phyloP scores from a whole-genome alignment of 2,113 vertebrate genomes.

The Pituophis catenifer region DNA sequence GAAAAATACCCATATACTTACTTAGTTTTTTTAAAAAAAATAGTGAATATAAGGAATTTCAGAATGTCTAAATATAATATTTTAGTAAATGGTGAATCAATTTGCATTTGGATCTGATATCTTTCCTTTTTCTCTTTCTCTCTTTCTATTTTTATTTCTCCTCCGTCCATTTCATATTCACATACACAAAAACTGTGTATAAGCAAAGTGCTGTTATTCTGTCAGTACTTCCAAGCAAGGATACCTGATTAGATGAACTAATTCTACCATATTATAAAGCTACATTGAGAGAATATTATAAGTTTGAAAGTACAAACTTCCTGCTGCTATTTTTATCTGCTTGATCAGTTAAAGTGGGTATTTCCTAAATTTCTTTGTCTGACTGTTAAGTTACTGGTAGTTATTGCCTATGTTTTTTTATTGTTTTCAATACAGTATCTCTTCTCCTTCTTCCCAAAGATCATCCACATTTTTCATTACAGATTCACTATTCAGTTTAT shows the following conservation, averaged over 20 bases:
- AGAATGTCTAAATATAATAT: not conserved
- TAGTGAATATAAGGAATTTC: not conserved
- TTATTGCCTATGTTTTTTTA: not conserved
- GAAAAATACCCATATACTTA: not conserved
- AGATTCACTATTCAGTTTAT: not conserved
- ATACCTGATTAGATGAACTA: not conserved
- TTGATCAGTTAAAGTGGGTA: not conserved
- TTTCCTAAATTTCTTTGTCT: not conserved
- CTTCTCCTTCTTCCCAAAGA: not conserved
- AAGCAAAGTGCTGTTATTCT: not conserved
- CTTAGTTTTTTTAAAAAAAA: not conserved
- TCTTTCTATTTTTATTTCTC: not conserved
- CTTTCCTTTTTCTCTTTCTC: not conserved
- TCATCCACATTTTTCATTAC: not conserved
- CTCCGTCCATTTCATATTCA: not conserved
- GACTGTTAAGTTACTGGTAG: not conserved
- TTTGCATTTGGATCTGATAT: not conserved
- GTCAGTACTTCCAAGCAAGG: not conserved
- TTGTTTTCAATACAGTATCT: not conserved
- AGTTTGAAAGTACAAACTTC: not conserved
- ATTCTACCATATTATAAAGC: not conserved
- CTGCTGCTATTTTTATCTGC: not conserved
- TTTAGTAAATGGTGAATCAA: not conserved
- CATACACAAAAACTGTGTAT: accelerated
- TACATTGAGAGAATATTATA: not conserved